Evolutionary conservation across 2,797 vertebrate species (phyloP), one percentile per base, ranked within the genome.

Genomic region (Rhinatrema bivittatum): DNA sequence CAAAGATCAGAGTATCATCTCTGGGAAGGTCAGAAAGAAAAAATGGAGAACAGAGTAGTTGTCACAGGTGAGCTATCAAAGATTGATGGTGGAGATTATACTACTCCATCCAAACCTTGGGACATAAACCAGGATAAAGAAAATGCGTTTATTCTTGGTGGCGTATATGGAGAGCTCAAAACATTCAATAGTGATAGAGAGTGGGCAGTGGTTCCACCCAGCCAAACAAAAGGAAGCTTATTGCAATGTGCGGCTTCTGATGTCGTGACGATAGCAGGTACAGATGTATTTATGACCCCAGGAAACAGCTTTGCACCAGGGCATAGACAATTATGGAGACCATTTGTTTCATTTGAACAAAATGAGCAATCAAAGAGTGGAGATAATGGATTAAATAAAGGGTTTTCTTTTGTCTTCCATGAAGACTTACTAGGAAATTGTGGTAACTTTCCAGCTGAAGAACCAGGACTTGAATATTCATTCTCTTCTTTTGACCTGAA

Each of bases 321-420:
- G 25, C 92, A 97, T 60, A 83, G 90, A 78, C 91, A 91, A 44
- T 74, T 97, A 31, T 97, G 95, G 96, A 91, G 89, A 65, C 94
- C 95, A 0, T 82, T 93, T 6, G 83, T 95, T 49, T 93, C 95
- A 9, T 90, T 96, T 51, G 93, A 91, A 44, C 94, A 95, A 77
- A 88, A 74, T 1, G 90, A 93, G 39, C 90, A 85, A 51, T 79
- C 86, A 16, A 83, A 83, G 53, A 85, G 74, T 39, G 86, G 86
- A 62, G 87, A 89, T 42, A 89, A 91, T 0, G 87, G 88, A 63
- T 77, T 93, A 59, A 94, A 90, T 80, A 94, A 94, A 79, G 93
- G 93, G 40, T 96, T 97, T 85, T 98, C 94, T 72, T 93, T 99
- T 68, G 92, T 99, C 89, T 96, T 98, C 91, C 94, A 90, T 90